Evolutionary conservation across 2,888 invertebrate species (phyloP).

Genomic region (Lobophora halterata): DNA sequence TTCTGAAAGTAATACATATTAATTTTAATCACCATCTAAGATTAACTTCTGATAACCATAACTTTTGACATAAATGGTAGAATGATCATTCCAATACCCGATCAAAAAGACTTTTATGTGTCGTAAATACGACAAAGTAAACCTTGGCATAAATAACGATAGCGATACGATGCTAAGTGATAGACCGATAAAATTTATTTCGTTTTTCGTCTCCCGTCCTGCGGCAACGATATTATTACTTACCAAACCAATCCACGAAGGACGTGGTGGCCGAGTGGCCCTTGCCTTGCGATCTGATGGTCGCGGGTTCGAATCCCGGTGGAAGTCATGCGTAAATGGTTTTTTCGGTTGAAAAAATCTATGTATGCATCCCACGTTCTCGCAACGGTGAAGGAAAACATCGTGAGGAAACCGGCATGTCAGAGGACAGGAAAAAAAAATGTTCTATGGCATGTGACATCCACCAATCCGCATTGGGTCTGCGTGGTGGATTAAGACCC

Average conservation of each 20-base stretch:
- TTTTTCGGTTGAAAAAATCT: too few relatives aligned
- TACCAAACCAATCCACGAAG: conserved; percentile 25
- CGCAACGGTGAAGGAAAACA: too few relatives aligned
- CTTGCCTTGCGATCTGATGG: too few relatives aligned
- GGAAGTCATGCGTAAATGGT: too few relatives aligned
- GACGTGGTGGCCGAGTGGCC: too few relatives aligned
- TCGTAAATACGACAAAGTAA: conserved; percentile 72
- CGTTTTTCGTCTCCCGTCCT: conserved; percentile 25
- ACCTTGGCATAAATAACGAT: conserved; percentile 67
- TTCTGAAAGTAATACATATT: conserved; percentile 1
- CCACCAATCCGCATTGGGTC: too few relatives aligned
- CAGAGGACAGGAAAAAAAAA: too few relatives aligned
- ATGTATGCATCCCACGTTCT: too few relatives aligned
- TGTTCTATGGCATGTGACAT: too few relatives aligned
- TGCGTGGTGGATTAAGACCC: too few relatives aligned
- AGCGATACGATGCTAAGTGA: conserved; percentile 70
- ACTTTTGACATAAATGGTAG: conserved; percentile 8
- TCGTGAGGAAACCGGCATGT: too few relatives aligned
- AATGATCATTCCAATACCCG: conserved; percentile 28
- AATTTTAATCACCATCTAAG: conserved; percentile 2
- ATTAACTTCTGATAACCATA: conserved; percentile 17
- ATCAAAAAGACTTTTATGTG: conserved; percentile 26
- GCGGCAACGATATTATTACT: conserved; percentile 22
- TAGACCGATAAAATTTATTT: conserved; percentile 61
- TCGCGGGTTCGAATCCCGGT: too few relatives aligned